These are phyloP conservation scores for Carlito syrichta DNA, from an alignment of 2,113 vertebrate genomes.

Conservation along the genomic window DNA sequence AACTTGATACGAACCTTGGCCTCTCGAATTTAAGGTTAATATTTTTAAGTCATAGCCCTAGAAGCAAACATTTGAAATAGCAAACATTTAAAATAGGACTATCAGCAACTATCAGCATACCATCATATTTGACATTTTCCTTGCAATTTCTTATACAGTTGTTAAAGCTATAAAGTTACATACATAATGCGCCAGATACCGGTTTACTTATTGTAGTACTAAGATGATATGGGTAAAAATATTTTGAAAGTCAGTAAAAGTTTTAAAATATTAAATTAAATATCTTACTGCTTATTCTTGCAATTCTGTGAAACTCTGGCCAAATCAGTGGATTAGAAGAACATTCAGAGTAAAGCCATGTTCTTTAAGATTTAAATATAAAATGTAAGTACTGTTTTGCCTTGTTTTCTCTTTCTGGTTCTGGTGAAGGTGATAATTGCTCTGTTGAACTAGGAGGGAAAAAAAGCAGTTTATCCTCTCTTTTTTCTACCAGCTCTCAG, in stretches of 20 bases:
- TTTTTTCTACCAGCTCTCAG: not conserved
- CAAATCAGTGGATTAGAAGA: not conserved
- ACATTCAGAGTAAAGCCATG: not conserved
- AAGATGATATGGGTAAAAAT: not conserved
- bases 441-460: not conserved
- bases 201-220: not conserved
- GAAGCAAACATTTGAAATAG: slow-evolving; percentile 37
- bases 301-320: not conserved
- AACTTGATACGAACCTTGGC: not conserved
- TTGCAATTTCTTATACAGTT: not conserved
- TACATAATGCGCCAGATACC: not conserved
- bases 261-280: not conserved
- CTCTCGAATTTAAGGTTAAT: slow-evolving; percentile 19
- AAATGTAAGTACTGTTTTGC: not conserved
- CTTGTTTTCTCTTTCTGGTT: not conserved
- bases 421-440: not conserved
- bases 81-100: slow-evolving; percentile 43
- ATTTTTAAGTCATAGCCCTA: not conserved
- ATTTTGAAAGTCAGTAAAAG: slow-evolving; percentile 14
- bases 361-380: not conserved
- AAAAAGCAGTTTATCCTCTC: not conserved
- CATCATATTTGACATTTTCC: not conserved
- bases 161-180: not conserved
- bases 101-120: not conserved
- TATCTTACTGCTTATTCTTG: not conserved